These are phyloP conservation scores for Cydia splendana DNA, from an alignment of 1,140 invertebrate species.

Conservation along the genomic window DNA sequence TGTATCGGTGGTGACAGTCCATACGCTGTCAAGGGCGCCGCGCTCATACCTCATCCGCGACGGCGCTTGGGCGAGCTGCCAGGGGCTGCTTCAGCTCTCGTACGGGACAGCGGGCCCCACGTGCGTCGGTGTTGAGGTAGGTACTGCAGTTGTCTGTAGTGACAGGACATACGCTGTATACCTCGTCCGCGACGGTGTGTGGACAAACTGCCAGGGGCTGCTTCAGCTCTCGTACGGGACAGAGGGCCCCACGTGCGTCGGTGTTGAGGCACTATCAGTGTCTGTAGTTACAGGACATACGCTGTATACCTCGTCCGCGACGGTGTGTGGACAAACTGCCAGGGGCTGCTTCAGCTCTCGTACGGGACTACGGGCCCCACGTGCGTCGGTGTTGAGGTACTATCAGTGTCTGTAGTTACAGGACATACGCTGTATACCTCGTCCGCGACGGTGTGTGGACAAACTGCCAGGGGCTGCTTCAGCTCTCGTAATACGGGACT, in stretches of 20 bases:
- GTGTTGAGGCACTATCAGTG: constrained; percentile 54
- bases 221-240: constrained; percentile 45
- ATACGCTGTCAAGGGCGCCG: constrained; percentile 42
- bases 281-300: constrained; percentile 46
- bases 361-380: constrained; percentile 42
- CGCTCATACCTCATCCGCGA: constrained; percentile 62
- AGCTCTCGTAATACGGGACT: constrained; percentile 38
- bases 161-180: constrained; percentile 51
- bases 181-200: constrained; percentile 59
- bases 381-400: constrained; percentile 66
- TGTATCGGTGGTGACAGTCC: constrained; percentile 56
- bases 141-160: constrained; percentile 54
- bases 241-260: constrained; percentile 57
- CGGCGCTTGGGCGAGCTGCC: constrained; percentile 61
- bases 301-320: constrained; percentile 61
- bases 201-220: constrained; percentile 59
- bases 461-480: constrained; percentile 57
- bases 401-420: constrained; percentile 47
- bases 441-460: constrained; percentile 61
- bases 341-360: constrained; percentile 54
- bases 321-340: constrained; percentile 60
- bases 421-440: constrained; percentile 55
- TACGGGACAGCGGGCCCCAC: constrained; percentile 42
- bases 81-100: constrained; percentile 54
- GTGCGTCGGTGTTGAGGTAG: constrained; percentile 70